Base-by-base conservation (phyloP, 2,113 vertebrate species). In the Gobius niger region DNA sequence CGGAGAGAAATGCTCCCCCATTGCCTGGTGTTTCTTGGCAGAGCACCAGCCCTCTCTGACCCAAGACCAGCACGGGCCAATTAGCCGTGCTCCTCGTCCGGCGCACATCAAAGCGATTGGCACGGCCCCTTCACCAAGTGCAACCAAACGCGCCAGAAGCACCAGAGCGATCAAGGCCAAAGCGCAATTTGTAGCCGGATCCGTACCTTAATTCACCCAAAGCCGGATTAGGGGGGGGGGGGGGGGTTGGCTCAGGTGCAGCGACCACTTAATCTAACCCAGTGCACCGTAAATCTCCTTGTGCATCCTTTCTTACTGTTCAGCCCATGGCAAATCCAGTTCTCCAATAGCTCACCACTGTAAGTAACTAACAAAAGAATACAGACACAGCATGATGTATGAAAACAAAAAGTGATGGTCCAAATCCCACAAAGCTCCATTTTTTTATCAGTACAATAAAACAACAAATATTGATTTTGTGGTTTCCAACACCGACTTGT, bases 181-280 rank as follows among this genome's bases (percentile, higher is more conserved):
- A 68, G 63, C 60, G 77, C 62, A 18, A 42, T 70, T 79, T 67
- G 47, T 46, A 44, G 18, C 0, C 44, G 50, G 24, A 13, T 46
- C 57, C 57, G 18, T 9, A 68, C 78, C 49, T 51, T 72, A 69
- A 78, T 81, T 81, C 75, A 67, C 65, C 59, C 67, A 72, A 69
- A 81, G 61, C 61, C 1, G 16, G 75, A 79, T 77, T 85, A 70
- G 24, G 24, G 1, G 24, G 24, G 24, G 24, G 24, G 24, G 24
- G 24, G 62, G 16, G 56, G 16, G 7, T 42, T 9, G 14, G 74
- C 67, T 75, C 46, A 76, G 70, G 74, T 81, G 68, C 47, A 14
- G 47, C 15, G 70, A 56, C 60, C 16, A 2, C 54, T 66, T 65
- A 74, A 59, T 71, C 65, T 59, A 67, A 65, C 11, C 9, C 59